Percentiles rank a stretch among this genome's conserved stretches.
Evolutionary conservation across 2,113 vertebrate species (phyloP).

Genomic region (Nettapus auritus): DNA sequence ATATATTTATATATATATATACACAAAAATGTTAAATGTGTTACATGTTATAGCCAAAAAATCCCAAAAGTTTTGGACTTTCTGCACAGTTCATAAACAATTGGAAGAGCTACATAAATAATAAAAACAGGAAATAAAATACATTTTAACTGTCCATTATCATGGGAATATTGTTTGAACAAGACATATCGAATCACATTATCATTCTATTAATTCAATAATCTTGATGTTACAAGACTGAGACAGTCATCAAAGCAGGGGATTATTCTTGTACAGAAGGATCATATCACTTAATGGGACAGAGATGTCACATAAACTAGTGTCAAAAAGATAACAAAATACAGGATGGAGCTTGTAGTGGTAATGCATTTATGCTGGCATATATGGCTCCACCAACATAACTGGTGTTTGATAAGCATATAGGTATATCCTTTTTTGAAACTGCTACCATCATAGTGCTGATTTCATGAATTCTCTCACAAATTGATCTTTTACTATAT

Average conservation of each 20-base stretch:
- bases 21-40: not conserved
- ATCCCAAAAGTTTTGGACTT: not conserved
- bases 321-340: not conserved
- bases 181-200: constrained; percentile 33
- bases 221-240: constrained; percentile 37
- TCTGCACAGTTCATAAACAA: not conserved
- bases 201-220: constrained; percentile 56
- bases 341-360: not conserved
- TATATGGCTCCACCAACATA: not conserved
- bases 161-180: constrained; percentile 11
- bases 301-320: constrained; percentile 27
- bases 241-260: constrained; percentile 40
- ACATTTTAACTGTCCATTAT: not conserved
- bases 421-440: not conserved
- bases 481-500: not conserved
- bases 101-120: not conserved
- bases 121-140: constrained; percentile 3
- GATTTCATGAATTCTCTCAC: not conserved
- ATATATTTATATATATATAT: not conserved
- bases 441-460: not conserved
- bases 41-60: not conserved
- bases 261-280: not conserved
- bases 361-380: not conserved
- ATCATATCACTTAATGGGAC: constrained; percentile 17
- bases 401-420: not conserved